Evolutionary conservation across 2,888 invertebrate genomes (phyloP).

Genomic region (Cotesia congregata): DNA sequence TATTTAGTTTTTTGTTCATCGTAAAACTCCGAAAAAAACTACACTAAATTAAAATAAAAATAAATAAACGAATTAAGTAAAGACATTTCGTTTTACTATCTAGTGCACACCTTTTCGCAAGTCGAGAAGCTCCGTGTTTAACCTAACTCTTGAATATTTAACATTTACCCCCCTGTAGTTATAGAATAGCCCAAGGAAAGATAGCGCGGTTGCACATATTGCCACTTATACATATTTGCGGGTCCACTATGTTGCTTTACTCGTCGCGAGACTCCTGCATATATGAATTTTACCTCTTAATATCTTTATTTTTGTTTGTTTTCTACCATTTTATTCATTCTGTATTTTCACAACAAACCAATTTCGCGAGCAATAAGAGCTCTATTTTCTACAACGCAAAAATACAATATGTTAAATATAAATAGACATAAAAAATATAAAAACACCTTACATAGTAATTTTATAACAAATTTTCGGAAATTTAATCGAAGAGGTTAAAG

Average conservation of each 20-base stretch:
- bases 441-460: not conserved
- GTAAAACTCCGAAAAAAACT: not conserved
- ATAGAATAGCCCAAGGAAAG: slow-evolving; percentile 34
- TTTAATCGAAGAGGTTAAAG: not conserved
- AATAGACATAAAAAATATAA: not conserved
- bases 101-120: slow-evolving; percentile 8
- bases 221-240: slow-evolving; percentile 38
- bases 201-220: slow-evolving; percentile 41
- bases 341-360: slow-evolving; percentile 9
- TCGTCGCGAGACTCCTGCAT: slow-evolving; percentile 32
- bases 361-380: not conserved
- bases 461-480: not conserved
- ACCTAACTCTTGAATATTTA: slow-evolving; percentile 41
- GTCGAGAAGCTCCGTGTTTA: slow-evolving; percentile 17
- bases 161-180: slow-evolving; percentile 36
- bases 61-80: slow-evolving; percentile 21
- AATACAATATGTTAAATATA: not conserved
- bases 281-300: slow-evolving; percentile 39
- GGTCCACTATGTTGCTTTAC: slow-evolving; percentile 33
- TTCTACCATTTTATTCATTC: slow-evolving; percentile 8
- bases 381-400: slow-evolving; percentile 26
- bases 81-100: slow-evolving; percentile 29
- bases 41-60: slow-evolving; percentile 11
- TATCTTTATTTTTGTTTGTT: slow-evolving; percentile 20
- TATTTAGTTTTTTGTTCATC: not conserved